A percentile compares a stretch with the other conserved stretches of the same genome.
phyloP scores from a whole-genome alignment of 2,888 invertebrate genomes.

The Belgica antarctica region DNA sequence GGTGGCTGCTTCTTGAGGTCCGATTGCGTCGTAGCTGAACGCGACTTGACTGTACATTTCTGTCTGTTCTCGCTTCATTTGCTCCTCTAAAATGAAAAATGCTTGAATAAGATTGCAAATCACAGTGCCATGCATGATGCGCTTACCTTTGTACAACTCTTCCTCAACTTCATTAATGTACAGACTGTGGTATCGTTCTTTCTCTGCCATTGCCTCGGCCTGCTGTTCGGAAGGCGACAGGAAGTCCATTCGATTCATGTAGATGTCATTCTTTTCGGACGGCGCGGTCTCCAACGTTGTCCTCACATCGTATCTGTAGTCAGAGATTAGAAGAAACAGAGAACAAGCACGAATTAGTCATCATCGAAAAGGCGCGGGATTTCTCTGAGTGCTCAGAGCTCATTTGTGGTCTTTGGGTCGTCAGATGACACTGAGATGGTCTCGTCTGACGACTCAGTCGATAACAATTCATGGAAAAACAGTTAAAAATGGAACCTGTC shows the following conservation, averaged over 20 bases:
- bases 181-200: conserved; percentile 89
- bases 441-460: not conserved
- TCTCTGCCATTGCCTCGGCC: conserved; percentile 89
- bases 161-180: conserved; percentile 86
- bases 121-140: too few species aligned
- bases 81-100: conserved; percentile 69
- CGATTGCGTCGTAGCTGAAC: conserved; percentile 68
- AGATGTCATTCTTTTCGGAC: conserved; percentile 77
- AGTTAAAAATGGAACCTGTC: not conserved
- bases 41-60: conserved; percentile 68
- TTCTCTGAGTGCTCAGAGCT: not conserved
- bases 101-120: conserved; percentile 18
- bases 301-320: conserved; percentile 87
- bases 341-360: conserved; percentile 39
- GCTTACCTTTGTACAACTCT: conserved; percentile 82
- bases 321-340: too few species aligned
- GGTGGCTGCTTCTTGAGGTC: conserved; percentile 55
- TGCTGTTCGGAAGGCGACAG: conserved; percentile 71
- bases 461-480: not conserved
- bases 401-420: not conserved
- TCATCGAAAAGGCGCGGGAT: not conserved
- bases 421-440: not conserved
- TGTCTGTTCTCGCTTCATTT: conserved; percentile 69
- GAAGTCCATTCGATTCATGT: conserved; percentile 59
- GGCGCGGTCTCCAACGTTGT: conserved; percentile 82